Evolutionary conservation across 2,797 vertebrate species (phyloP), one percentile per base, ranked within the genome.

Genomic region (Melanotaenia pygmaea): DNA sequence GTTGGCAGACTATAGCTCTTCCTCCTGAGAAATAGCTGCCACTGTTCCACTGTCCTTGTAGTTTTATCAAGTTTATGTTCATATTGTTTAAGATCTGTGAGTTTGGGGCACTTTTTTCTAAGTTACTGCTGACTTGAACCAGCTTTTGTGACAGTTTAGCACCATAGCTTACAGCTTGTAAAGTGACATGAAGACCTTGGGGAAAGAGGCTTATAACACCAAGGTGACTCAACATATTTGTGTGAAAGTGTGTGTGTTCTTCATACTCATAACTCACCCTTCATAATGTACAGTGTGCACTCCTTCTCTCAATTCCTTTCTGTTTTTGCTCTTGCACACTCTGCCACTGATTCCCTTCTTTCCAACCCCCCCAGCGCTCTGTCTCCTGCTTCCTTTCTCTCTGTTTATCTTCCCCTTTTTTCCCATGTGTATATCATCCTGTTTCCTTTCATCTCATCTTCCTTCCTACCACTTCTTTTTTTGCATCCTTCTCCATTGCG

Each of bases 401-500:
- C 14, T 63, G 20, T 82, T 72, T 79, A 51, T 67, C 57, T 66
- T 66, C 53, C 67, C 62, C 60, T 64, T 67, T 67, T 56, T 59
- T 86, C 87, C 81, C 84, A 65, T 72, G 71, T 80, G 82, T 71
- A 67, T 54, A 63, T 74, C 66, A 61, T 40, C n/a, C 72, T 16
- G 18, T 79, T 86, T 82, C 67, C 70, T 83, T 88, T 88, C 64
- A 88, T 87, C 79, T 85, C 56, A 11, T 59, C 74, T 86, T 77
- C 78, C 79, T 81, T 65, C 81, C 66, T 67, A 40, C 35, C 38
- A 47, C 72, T 69, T 79, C 59, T 64, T 58, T 79, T 58, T 77
- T 59, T 85, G 64, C 38, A 59, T 72, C 43, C 67, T 67, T 54
- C 69, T 74, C 64, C 70, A 30, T 74, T 64, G 54, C 62, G 63